Conservation (phyloP, 2,888 invertebrate genomes). For the Drosophila neutralis region DNA sequence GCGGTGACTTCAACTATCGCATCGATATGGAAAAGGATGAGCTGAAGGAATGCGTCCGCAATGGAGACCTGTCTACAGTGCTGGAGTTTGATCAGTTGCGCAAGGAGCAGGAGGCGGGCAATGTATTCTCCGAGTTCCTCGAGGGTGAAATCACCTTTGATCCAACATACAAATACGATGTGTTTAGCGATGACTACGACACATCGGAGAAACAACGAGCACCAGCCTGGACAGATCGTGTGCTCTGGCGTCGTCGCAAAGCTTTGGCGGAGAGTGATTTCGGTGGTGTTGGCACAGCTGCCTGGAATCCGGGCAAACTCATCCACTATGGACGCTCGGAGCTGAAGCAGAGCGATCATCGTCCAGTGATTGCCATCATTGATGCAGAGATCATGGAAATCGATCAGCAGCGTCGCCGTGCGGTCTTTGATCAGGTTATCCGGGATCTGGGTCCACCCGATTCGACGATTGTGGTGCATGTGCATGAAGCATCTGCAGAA, state of each 20-base stretch:
- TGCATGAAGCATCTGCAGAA: slow-evolving; percentile 86
- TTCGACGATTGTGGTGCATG: slow-evolving; percentile 93
- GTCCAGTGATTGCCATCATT: slow-evolving; percentile 96
- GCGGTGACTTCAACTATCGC: slow-evolving; percentile 99
- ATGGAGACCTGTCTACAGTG: slow-evolving; percentile 88
- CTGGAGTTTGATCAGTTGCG: slow-evolving; percentile 94
- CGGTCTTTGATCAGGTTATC: slow-evolving; percentile 91
- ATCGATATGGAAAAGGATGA: slow-evolving; percentile 98
- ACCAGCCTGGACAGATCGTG: slow-evolving; percentile 99
- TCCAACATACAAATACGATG: slow-evolving; percentile 99
- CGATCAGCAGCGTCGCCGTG: slow-evolving; percentile 90
- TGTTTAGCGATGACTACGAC: slow-evolving; percentile 99
- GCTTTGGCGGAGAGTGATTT: slow-evolving; percentile 89
- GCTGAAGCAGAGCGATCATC: slow-evolving; percentile 98
- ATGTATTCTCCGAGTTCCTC: slow-evolving; percentile 95
- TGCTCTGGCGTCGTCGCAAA: slow-evolving; percentile 95
- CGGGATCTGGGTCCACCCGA: slow-evolving; percentile 97
- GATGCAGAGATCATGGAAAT: slow-evolving; percentile 94
- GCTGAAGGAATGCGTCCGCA: slow-evolving; percentile 92
- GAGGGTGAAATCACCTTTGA: slow-evolving; percentile 97
- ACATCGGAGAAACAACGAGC: slow-evolving; percentile 98
- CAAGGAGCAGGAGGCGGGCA: slow-evolving; percentile 91
- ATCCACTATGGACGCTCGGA: slow-evolving; percentile 96
- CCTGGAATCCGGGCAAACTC: slow-evolving; percentile 91
- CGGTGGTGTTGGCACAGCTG: slow-evolving; percentile 83